Evolutionary conservation across 2,797 vertebrate species (phyloP), one percentile per base, ranked within the genome.

Genomic region (Echeneis naucrates): DNA sequence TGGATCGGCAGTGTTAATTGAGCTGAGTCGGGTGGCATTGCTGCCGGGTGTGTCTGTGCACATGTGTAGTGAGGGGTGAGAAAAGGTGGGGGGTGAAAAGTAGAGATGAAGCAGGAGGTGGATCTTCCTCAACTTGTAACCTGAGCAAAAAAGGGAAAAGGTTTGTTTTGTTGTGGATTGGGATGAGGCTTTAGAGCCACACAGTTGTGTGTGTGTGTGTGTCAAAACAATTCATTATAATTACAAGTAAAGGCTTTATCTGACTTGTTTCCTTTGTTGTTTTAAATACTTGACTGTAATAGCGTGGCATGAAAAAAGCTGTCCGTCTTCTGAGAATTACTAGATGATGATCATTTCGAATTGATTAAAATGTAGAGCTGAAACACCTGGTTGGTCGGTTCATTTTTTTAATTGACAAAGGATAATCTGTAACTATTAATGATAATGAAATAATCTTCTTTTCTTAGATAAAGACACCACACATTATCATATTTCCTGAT

Each of bases 1-100:
- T 93, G 94, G 94, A 95, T 94, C 90, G 82, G 89, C 91, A 91
- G 91, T 94, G 93, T 95, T 97, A 98, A 97, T 96, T 96, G 95
- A 94, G 94, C 92, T 83, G 93, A 92, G 92, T 94, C 95, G 93
- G 90, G 89, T 62, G 85, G 91, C 89, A 87, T 92, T 90, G 87
- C 45, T 66, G 66, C 48, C 57, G 77, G 40, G 53, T 82, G 64
- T 77, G 56, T 65, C 48, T 66, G 61, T 80, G 72, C 58, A 27
- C 26, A 38, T 50, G 51, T 53, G 4, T 23, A 54, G 32, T 21
- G 26, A n/a, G 54, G 19, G 26, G 19, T 33, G 13, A 5, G n/a
- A 40, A 21, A 19, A 11, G 30, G 8, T 14, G 12, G 11, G 26
- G 4, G 1, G 17, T 55, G 2, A 17, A 62, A 72, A 38, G 47